These are phyloP conservation scores for Pterophyllum scalare DNA, from an alignment of 2,113 vertebrate species.

Conservation along the genomic window DNA sequence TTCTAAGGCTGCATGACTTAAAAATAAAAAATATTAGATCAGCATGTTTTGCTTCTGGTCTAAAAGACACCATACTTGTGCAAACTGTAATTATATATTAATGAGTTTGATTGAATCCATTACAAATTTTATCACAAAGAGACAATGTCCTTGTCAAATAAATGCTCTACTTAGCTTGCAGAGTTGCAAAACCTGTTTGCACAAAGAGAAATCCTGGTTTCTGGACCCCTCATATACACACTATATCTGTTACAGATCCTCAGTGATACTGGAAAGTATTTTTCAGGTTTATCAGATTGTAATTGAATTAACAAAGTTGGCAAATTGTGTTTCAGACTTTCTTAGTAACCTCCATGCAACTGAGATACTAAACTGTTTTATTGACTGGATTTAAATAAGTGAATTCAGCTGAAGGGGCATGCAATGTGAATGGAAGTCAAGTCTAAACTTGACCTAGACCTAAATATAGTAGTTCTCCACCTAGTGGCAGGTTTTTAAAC, in stretches of 20 bases:
- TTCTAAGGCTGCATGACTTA: slow-evolving; percentile 27
- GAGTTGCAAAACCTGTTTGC: background rate
- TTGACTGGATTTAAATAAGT: background rate
- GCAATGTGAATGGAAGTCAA: background rate
- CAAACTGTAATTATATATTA: background rate
- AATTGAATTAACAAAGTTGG: background rate
- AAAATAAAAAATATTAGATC: background rate
- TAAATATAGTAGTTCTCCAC: background rate
- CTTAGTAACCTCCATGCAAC: background rate
- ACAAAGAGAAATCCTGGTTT: background rate
- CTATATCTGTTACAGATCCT: background rate
- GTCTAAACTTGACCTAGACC: background rate
- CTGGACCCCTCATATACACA: background rate
- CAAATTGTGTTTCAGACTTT: background rate
- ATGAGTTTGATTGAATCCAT: background rate
- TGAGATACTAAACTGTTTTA: background rate
- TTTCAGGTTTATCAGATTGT: background rate
- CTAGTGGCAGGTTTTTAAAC: slow-evolving; percentile 12
- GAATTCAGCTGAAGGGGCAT: background rate
- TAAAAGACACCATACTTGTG: background rate
- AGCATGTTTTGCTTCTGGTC: background rate
- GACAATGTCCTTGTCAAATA: background rate
- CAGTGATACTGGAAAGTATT: background rate
- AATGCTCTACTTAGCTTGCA: background rate
- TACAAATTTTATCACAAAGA: background rate